These are phyloP conservation scores for Heliconius melpomene DNA, from an alignment of 1,140 invertebrate genomes.

Conservation along the genomic window DNA sequence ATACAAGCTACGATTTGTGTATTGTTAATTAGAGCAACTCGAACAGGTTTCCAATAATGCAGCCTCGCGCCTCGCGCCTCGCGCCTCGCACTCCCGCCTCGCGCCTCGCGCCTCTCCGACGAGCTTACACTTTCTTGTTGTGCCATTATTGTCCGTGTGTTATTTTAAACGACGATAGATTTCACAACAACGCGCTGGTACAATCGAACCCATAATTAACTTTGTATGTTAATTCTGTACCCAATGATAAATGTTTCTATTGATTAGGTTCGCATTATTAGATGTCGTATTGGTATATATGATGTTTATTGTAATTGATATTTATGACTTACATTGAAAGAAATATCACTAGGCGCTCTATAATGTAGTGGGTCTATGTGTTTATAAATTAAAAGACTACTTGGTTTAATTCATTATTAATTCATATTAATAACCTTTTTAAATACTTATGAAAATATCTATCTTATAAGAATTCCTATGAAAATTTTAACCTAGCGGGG, in stretches of 20 bases:
- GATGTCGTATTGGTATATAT: conserved; percentile 7
- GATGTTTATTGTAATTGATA: conserved; percentile 4
- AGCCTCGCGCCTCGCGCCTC: conserved; percentile 49
- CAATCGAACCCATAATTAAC: conserved; percentile 69
- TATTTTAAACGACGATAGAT: conserved; percentile 77
- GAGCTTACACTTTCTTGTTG: conserved; percentile 64
- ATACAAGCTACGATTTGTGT: conserved; percentile 81
- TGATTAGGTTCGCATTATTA: conserved; percentile 19
- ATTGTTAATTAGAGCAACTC: conserved; percentile 79
- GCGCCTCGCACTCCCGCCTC: too few species aligned
- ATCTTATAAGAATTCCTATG: too few species aligned
- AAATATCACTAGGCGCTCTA: not conserved
- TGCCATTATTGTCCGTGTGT: conserved; percentile 74
- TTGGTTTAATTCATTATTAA: too few species aligned
- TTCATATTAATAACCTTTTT: too few species aligned
- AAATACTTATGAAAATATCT: too few species aligned
- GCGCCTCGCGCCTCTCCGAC: conserved; percentile 48
- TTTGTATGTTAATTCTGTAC: conserved; percentile 68
- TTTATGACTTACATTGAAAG: not conserved
- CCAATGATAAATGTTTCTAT: conserved; percentile 53
- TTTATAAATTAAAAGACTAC: not conserved
- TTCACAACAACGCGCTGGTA: conserved; percentile 28
- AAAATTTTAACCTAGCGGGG: too few species aligned
- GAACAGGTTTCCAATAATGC: conserved; percentile 75
- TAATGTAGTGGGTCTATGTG: not conserved